phyloP scores from a whole-genome alignment of 1,140 invertebrate genomes.

The Probaryconus sp. region DNA sequence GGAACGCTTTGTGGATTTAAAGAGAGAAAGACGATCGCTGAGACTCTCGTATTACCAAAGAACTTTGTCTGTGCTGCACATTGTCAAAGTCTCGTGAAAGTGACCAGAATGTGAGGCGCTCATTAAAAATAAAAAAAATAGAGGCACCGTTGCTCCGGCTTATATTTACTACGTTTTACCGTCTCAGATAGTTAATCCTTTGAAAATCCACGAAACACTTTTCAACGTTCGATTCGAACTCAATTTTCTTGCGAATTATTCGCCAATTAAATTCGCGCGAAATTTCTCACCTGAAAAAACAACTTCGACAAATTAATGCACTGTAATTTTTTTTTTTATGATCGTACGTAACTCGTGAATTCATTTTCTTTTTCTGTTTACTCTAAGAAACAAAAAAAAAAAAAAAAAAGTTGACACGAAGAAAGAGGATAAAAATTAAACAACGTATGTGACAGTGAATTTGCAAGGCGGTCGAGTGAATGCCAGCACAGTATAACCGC shows the following conservation, averaged over 20 bases:
- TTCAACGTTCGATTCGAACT: too few species aligned
- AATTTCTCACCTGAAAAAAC: too few species aligned
- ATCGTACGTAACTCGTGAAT: too few species aligned
- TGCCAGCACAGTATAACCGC: constrained; percentile 38
- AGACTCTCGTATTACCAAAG: constrained; percentile 21
- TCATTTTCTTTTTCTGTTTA: too few species aligned
- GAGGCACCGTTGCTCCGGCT: constrained; percentile 4
- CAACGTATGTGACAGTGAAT: constrained; percentile 54
- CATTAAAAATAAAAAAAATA: constrained; percentile 15
- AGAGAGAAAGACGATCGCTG: constrained; percentile 22
- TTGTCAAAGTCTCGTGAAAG: constrained; percentile 63
- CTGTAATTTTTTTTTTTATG: too few species aligned
- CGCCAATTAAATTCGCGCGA: too few species aligned
- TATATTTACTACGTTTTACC: constrained; percentile 20
- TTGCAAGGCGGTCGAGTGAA: constrained; percentile 51
- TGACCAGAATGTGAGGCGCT: constrained; percentile 45
- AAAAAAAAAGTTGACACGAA: constrained; percentile 4
- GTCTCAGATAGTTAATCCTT: too few species aligned
- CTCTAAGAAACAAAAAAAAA: constrained; percentile 16
- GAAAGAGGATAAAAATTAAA: neutral
- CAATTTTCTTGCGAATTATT: too few species aligned
- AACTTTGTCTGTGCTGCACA: constrained; percentile 57
- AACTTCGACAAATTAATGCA: too few species aligned
- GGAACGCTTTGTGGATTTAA: neutral
- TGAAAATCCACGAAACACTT: too few species aligned